Evolutionary conservation across 2,797 vertebrate species (phyloP), one percentile per base, ranked within the genome.

Genomic region (Tiaroga cobitis): DNA sequence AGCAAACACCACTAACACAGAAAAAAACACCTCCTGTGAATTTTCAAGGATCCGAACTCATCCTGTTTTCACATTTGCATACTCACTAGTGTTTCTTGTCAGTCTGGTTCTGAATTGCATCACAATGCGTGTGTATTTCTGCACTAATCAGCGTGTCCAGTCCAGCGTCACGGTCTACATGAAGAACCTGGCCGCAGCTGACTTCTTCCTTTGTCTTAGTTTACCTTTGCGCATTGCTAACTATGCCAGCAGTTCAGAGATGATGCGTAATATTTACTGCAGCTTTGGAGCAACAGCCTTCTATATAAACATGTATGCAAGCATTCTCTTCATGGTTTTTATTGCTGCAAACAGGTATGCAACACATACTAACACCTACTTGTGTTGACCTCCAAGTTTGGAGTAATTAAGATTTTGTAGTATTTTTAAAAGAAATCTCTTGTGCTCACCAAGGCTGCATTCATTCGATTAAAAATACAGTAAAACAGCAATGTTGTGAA

Each of bases 281-380:
- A 90, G 32, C 83, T 92, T 94, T 0, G 93, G 93, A 0, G 90
- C 93, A 0, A 54, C 92, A 0, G 85, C 91, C 51, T 93, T 96
- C 59, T 96, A 94, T 63, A 91, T 95, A 56, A 96, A 96, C 92
- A 94, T 94, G 93, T 96, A 95, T 4, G 90, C 94, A 87, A 95
- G 95, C 93, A 95, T 96, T 88, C 87, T 95, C 81, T 95, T 95
- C 91, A 94, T 95, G 94, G 93, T 93, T 0, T 93, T 91, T 88
- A 93, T 95, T 29, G 95, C 94, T 0, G 94, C 90, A 0, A 93
- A 94, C 91, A 94, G 95, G 95, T 95, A 89, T 46, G 10, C 5
- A 19, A 11, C 37, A 34, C 21, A 32, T 61, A 15, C 56, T 7
- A 72, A n/a, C 37, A 74, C 13, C 54, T 83, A 26, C 6, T n/a